Evolutionary conservation across 2,113 vertebrate genomes (phyloP).

Genomic region (Ammodytes marinus): DNA sequence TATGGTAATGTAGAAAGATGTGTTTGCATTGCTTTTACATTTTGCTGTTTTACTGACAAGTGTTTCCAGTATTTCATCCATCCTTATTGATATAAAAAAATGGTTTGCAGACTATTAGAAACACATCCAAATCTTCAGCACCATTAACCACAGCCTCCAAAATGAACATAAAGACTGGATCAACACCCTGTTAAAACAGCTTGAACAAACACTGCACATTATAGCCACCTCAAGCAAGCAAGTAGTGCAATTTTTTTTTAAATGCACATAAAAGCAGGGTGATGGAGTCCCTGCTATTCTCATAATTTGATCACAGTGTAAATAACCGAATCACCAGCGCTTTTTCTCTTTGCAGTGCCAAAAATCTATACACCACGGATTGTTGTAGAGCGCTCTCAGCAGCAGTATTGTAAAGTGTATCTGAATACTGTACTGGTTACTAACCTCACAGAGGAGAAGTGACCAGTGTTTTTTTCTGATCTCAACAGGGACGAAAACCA

Average conservation of each 20-base stretch:
- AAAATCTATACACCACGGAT: conserved; percentile 49
- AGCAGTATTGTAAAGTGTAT: conserved; percentile 47
- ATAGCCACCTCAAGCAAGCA: background rate
- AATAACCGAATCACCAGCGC: too few species aligned
- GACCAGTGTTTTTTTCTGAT: background rate
- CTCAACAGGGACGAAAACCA: conserved; percentile 8
- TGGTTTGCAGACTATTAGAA: background rate
- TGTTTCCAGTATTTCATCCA: background rate
- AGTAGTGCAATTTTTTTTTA: background rate
- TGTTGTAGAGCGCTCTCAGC: conserved; percentile 48
- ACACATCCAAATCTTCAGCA: background rate
- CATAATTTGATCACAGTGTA: too few species aligned
- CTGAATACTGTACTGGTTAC: conserved; percentile 32
- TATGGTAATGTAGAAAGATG: background rate
- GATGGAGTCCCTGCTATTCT: too few species aligned
- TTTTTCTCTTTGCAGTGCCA: background rate
- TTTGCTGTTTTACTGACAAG: background rate
- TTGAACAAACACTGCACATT: background rate
- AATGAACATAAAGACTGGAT: background rate
- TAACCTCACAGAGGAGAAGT: background rate
- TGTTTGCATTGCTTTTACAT: background rate
- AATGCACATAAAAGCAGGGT: background rate
- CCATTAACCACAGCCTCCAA: background rate
- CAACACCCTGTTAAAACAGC: background rate
- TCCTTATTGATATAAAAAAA: background rate